phyloP scores from a whole-genome alignment of 2,888 invertebrate genomes.

The Thysanoteuthis rhombus region DNA sequence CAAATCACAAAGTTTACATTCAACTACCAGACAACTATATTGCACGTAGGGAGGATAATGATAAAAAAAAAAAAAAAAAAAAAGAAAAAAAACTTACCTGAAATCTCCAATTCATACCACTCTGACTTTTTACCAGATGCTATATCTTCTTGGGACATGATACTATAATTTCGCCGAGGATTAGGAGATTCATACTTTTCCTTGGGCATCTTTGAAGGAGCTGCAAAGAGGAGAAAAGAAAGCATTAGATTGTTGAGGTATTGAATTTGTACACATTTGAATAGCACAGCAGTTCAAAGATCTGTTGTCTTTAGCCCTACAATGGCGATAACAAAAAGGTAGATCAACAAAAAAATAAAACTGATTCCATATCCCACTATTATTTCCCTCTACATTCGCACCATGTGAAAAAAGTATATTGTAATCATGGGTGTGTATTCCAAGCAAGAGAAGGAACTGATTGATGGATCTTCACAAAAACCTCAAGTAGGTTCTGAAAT shows the following conservation, averaged over 20 bases:
- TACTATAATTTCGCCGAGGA: constrained; percentile 82
- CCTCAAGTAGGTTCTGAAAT: too few relatives aligned
- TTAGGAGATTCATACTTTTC: constrained; percentile 80
- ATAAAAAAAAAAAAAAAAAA: not conserved
- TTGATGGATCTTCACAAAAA: too few relatives aligned
- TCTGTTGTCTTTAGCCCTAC: too few relatives aligned
- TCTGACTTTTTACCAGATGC: constrained; percentile 90
- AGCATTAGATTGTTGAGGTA: not conserved
- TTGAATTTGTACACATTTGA: not conserved
- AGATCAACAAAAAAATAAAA: too few relatives aligned
- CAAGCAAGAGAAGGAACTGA: too few relatives aligned
- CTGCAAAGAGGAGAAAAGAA: not conserved
- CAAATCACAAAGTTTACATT: too few relatives aligned
- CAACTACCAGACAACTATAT: too few relatives aligned
- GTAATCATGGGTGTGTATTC: too few relatives aligned
- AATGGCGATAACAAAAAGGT: not conserved
- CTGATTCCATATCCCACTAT: not conserved
- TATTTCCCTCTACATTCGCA: too few relatives aligned
- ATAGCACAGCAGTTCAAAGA: not conserved
- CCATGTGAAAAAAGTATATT: too few relatives aligned
- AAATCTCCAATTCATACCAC: constrained; percentile 92
- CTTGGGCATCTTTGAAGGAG: constrained; percentile 69
- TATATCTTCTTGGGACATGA: constrained; percentile 92
- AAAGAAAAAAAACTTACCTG: constrained; percentile 74
- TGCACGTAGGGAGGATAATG: not conserved